These are phyloP conservation scores for Cyclargus thomasi DNA, from an alignment of 1,140 invertebrate genomes.

Conservation along the genomic window DNA sequence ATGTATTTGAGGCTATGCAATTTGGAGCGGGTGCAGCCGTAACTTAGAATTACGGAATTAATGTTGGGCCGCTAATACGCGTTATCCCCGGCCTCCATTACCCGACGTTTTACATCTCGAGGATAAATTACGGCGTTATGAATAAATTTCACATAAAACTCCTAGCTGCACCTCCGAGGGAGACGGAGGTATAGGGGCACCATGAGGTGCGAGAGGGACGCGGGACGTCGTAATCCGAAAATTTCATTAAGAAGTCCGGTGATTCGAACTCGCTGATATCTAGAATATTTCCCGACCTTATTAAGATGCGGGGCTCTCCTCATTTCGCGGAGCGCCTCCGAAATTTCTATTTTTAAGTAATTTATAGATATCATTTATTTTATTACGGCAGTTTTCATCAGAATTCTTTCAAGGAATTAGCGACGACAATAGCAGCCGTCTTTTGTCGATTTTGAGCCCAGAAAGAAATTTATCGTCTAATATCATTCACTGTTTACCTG, in stretches of 20 bases:
- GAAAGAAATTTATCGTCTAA: not conserved
- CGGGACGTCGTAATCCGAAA: slow-evolving; percentile 66
- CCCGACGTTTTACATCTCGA: slow-evolving; percentile 57
- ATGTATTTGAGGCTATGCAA: slow-evolving; percentile 20
- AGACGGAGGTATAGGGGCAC: slow-evolving; percentile 36
- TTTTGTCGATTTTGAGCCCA: not conserved
- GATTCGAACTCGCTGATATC: slow-evolving; percentile 67
- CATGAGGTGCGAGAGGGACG: slow-evolving; percentile 30
- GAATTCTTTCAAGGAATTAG: not conserved
- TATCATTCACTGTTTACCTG: not conserved
- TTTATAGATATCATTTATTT: slow-evolving; percentile 24
- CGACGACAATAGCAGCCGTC: not conserved
- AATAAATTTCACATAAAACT: slow-evolving; percentile 75
- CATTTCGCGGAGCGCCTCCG: slow-evolving; percentile 47
- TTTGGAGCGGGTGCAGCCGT: slow-evolving; percentile 36
- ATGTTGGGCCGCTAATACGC: slow-evolving; percentile 62
- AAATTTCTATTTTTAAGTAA: slow-evolving; percentile 35
- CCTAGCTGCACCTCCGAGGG: slow-evolving; percentile 58
- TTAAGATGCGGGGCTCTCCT: slow-evolving; percentile 47
- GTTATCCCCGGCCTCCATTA: slow-evolving; percentile 61
- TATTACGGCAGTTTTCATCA: slow-evolving; percentile 12
- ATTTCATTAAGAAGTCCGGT: slow-evolving; percentile 72
- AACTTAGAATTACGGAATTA: slow-evolving; percentile 56
- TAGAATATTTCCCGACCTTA: slow-evolving; percentile 62
- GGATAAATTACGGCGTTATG: slow-evolving; percentile 73